Evolutionary conservation across 1,140 invertebrate genomes (phyloP).

Genomic region (Homarus americanus): DNA sequence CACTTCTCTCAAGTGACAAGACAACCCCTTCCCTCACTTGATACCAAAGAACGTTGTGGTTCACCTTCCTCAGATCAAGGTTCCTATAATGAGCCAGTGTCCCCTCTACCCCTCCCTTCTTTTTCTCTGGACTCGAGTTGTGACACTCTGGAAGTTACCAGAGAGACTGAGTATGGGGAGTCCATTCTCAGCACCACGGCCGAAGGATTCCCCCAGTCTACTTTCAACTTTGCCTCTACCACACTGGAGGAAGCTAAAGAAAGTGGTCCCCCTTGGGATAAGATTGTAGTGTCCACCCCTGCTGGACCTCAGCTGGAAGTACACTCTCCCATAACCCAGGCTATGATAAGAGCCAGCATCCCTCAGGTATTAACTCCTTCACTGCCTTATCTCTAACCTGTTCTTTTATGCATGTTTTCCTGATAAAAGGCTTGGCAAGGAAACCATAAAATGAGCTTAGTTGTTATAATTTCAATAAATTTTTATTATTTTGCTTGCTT

Average conservation of each 20-base stretch:
- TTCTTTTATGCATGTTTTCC: too few species aligned
- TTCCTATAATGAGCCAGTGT: neutral
- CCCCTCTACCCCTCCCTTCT: conserved; percentile 41
- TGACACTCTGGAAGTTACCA: conserved; percentile 23
- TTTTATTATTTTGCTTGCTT: neutral
- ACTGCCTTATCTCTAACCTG: neutral
- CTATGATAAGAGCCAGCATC: conserved; percentile 61
- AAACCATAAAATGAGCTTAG: too few species aligned
- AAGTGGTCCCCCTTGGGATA: conserved; percentile 34
- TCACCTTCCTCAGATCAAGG: neutral
- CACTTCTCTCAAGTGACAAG: neutral
- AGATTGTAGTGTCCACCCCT: conserved; percentile 44
- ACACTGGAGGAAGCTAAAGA: conserved; percentile 32
- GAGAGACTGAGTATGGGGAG: neutral
- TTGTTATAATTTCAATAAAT: too few species aligned
- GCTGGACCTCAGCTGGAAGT: conserved; percentile 34
- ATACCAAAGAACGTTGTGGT: neutral
- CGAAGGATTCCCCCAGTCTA: neutral
- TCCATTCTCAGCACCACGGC: conserved; percentile 3
- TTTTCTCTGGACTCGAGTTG: conserved; percentile 47
- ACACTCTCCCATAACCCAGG: conserved; percentile 64
- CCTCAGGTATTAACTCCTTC: conserved; percentile 37
- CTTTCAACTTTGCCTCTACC: conserved; percentile 10
- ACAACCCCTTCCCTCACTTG: neutral
- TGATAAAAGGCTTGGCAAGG: too few species aligned